Conservation (phyloP, 2,797 vertebrate genomes). For the Falco rusticolus region DNA sequence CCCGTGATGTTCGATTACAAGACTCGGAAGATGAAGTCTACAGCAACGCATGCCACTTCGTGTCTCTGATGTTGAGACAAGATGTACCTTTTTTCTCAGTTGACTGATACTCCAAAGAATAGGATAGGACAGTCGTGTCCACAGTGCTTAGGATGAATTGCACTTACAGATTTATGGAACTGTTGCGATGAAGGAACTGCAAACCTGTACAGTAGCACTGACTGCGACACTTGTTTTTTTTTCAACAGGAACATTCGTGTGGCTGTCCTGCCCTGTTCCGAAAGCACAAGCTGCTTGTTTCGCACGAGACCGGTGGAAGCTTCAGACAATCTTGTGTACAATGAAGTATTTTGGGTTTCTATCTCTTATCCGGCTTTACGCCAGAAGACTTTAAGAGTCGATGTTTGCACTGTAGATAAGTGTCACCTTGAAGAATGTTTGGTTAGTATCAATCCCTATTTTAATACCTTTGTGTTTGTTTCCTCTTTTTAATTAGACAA, state of each 20-base stretch:
- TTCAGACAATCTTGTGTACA: constrained; percentile 81
- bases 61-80: neutral
- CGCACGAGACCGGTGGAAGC: constrained; percentile 81
- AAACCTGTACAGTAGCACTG: neutral
- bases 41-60: neutral
- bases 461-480: neutral
- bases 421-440: constrained; percentile 88
- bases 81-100: neutral
- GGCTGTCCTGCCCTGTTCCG: constrained; percentile 89
- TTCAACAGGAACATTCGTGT: constrained; percentile 85
- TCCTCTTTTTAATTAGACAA: neutral
- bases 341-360: constrained; percentile 89
- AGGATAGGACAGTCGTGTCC: neutral
- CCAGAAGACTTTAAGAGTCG: constrained; percentile 93
- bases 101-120: neutral
- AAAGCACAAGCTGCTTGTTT: constrained; percentile 89
- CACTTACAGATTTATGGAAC: neutral
- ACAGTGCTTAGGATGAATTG: neutral
- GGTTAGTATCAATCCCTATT: constrained; percentile 76
- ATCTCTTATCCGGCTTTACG: constrained; percentile 86
- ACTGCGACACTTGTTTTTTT: neutral
- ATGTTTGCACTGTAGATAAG: constrained; percentile 85
- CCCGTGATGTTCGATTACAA: neutral
- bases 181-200: neutral
- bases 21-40: neutral